A percentile compares a stretch with the other conserved stretches of the same genome.
Conservation (phyloP, 35 echinoderm and acorn worm genomes). For the Stichopus chloronotus region DNA sequence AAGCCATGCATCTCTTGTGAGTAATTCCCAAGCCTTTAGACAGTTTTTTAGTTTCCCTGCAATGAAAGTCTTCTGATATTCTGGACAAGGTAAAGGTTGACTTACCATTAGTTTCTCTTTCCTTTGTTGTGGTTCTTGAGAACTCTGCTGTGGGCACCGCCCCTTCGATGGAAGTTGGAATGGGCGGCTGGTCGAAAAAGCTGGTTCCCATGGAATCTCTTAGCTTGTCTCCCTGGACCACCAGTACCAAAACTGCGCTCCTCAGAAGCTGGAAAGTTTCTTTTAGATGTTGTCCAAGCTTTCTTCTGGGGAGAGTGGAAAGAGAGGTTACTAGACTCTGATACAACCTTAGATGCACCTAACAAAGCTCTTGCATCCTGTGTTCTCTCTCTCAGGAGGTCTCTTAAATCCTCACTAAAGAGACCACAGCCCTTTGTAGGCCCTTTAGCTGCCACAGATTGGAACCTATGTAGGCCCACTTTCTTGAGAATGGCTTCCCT, state of each 20-base stretch:
- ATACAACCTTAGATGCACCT: conserved; percentile 14
- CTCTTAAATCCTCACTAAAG: conserved; percentile 1
- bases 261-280: background rate
- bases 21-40: background rate
- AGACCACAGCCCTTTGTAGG: conserved; percentile 8
- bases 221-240: conserved; percentile 5
- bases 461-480: background rate
- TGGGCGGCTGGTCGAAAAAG: background rate
- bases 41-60: background rate
- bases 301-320: background rate
- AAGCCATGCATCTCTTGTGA: conserved; percentile 23
- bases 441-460: background rate
- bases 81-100: background rate
- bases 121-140: conserved; percentile 17
- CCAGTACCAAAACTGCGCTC: background rate
- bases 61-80: background rate
- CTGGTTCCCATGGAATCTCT: conserved; percentile 12
- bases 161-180: background rate
- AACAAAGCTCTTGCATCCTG: conserved; percentile 21
- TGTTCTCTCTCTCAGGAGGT: conserved; percentile 14
- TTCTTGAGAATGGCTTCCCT: conserved; percentile 28
- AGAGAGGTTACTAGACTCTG: conserved; percentile 4
- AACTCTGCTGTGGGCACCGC: conserved; percentile 9
- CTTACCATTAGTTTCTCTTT: conserved; percentile 9
- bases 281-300: background rate